Percentiles rank a stretch among this genome's conserved stretches.
phyloP scores from a whole-genome alignment of 2,113 vertebrate species.

The Odocoileus virginianus region DNA sequence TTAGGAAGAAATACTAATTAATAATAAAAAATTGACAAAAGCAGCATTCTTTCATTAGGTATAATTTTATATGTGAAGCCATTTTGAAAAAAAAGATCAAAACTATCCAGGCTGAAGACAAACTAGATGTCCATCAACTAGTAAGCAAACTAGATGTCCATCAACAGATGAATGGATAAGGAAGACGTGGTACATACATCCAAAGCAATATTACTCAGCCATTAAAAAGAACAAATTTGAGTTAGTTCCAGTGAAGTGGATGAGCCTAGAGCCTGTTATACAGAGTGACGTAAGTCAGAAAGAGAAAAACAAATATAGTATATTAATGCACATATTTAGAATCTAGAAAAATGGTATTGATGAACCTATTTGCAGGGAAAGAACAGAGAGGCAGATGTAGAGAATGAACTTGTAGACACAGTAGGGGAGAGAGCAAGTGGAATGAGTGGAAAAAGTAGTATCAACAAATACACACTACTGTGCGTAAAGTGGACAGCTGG shows the following conservation, averaged over 20 bases:
- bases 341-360: background rate
- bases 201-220: background rate
- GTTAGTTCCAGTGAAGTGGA: background rate
- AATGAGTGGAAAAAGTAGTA: background rate
- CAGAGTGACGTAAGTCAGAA: background rate
- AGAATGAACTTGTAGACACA: background rate
- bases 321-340: background rate
- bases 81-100: background rate
- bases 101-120: background rate
- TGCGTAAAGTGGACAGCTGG: background rate
- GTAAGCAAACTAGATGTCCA: background rate
- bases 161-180: background rate
- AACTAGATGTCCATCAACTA: background rate
- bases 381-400: background rate
- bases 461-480: background rate
- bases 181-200: background rate
- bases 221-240: background rate
- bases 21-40: background rate
- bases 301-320: background rate
- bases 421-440: background rate
- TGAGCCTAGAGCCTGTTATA: background rate
- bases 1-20: conserved; percentile 22
- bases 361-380: background rate
- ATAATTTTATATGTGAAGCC: background rate
- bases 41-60: background rate